These are phyloP conservation scores for Gymnocypris eckloni DNA, from an alignment of 2,797 vertebrate genomes.

Conservation along the genomic window DNA sequence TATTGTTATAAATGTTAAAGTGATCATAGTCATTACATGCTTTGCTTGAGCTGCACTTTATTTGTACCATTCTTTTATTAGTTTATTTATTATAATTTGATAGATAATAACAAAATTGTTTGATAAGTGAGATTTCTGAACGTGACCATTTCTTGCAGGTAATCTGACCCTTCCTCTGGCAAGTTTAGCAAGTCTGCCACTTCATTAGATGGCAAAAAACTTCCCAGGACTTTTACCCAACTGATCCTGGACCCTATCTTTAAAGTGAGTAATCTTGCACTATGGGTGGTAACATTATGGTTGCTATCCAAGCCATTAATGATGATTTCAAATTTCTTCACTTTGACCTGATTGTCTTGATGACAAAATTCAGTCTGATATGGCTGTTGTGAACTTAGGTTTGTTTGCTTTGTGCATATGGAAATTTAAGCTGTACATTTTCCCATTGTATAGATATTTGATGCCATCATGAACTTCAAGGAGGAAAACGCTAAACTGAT, in stretches of 20 bases:
- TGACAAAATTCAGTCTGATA: slow-evolving; percentile 81
- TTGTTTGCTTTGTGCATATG: not conserved
- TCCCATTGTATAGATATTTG: slow-evolving; percentile 81
- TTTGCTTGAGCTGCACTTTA: no score
- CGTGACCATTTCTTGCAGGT: slow-evolving; percentile 70
- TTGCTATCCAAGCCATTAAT: slow-evolving; percentile 56
- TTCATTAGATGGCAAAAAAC: slow-evolving; percentile 81
- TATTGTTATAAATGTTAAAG: no score
- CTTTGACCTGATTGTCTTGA: slow-evolving; percentile 95
- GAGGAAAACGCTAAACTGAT: slow-evolving; percentile 90
- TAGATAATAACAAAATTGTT: no score
- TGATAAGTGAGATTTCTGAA: not conserved
- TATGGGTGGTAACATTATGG: no score
- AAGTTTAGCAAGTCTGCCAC: slow-evolving; percentile 85
- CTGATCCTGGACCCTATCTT: slow-evolving; percentile 93
- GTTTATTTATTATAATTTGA: no score
- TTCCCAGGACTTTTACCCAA: slow-evolving; percentile 87
- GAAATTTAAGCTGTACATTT: not conserved
- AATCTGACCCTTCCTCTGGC: slow-evolving; percentile 82
- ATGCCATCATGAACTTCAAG: slow-evolving; percentile 95
- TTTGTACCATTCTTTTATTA: no score
- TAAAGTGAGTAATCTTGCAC: slow-evolving; percentile 76
- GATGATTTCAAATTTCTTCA: slow-evolving; percentile 95
- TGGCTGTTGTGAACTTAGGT: not conserved
- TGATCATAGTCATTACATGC: no score